Conservation (phyloP, 1,140 invertebrate species). For the Nomia melanderi region DNA sequence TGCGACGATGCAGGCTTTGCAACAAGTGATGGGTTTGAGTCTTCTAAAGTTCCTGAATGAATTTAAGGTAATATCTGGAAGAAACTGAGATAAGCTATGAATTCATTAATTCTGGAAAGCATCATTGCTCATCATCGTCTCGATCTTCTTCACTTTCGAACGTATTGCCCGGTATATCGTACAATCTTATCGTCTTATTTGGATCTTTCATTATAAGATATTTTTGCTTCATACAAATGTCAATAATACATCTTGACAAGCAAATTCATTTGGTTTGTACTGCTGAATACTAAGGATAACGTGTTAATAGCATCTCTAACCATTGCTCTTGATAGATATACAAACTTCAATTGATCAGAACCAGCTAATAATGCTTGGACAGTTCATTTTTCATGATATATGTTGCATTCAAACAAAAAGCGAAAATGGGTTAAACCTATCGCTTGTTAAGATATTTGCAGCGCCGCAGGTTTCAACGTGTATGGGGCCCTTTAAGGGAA, state of each 20-base stretch:
- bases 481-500: too few relatives aligned
- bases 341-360: conserved; percentile 99
- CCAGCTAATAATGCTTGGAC: conserved; percentile 97
- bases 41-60: too few relatives aligned
- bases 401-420: too few relatives aligned
- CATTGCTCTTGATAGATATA: conserved; percentile 97
- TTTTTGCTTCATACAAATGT: conserved; percentile 98
- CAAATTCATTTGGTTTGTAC: conserved; percentile 99
- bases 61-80: neutral
- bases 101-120: conserved; percentile 80
- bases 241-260: conserved; percentile 98
- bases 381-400: conserved; percentile 99
- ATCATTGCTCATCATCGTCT: conserved; percentile 90
- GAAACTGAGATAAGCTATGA: neutral
- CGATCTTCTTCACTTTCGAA: conserved; percentile 99
- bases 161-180: conserved; percentile 98
- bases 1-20: too few relatives aligned
- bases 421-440: too few relatives aligned
- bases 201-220: conserved; percentile 99
- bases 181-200: conserved; percentile 98
- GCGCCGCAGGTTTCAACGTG: too few relatives aligned
- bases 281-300: conserved; percentile 99
- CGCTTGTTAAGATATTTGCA: too few relatives aligned
- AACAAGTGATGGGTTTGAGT: too few relatives aligned
- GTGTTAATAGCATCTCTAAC: conserved; percentile 96